A percentile compares a stretch with the other conserved stretches of the same genome.
phyloP scores from a whole-genome alignment of 2,797 vertebrate genomes.

The Ispidina lecontei region DNA sequence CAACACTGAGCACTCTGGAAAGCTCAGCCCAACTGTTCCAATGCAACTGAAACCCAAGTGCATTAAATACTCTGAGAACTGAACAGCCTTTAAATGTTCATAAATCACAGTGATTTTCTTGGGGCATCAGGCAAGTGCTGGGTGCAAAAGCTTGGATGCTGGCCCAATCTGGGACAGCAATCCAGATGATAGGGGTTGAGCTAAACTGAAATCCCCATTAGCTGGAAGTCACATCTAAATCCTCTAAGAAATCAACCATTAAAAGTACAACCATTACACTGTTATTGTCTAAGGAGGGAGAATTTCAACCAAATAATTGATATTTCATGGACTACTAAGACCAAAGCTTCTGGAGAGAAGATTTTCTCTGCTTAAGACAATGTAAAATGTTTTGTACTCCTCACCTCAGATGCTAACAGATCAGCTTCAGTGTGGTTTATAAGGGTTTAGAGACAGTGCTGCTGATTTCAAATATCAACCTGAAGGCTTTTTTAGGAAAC shows the following conservation, averaged over 20 bases:
- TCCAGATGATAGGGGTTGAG: neutral
- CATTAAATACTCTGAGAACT: neutral
- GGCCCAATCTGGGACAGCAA: neutral
- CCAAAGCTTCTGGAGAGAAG: neutral
- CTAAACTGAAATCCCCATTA: neutral
- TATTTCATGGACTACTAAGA: neutral
- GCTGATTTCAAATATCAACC: neutral
- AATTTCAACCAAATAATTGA: neutral
- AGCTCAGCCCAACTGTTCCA: neutral
- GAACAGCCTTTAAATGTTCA: neutral
- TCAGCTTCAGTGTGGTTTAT: neutral
- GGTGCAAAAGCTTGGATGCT: neutral
- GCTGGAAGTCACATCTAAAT: neutral
- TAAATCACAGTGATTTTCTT: neutral
- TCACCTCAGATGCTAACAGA: neutral
- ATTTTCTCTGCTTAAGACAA: neutral
- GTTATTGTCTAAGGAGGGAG: neutral
- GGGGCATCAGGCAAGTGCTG: neutral
- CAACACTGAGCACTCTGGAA: neutral
- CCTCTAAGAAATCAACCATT: neutral
- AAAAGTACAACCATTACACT: neutral
- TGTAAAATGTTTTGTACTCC: neutral
- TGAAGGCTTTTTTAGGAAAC: neutral
- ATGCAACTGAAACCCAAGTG: neutral
- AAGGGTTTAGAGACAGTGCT: neutral